phyloP scores from a whole-genome alignment of 2,888 invertebrate genomes.

The Hypselothyrea guttata region DNA sequence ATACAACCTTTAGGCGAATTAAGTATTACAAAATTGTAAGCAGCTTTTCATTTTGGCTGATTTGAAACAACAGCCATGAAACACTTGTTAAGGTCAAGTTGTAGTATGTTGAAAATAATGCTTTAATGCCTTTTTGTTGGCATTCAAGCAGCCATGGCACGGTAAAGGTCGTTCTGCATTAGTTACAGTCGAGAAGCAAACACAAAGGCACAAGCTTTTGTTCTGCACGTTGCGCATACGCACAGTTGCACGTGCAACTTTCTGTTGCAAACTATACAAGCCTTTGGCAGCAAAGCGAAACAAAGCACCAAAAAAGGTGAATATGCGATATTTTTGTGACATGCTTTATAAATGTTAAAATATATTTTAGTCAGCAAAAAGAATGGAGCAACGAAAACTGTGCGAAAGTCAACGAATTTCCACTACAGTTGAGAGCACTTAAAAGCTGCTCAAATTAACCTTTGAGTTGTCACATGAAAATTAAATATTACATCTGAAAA shows the following conservation, averaged over 20 bases:
- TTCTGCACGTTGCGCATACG: slow-evolving; percentile 58
- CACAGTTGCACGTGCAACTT: slow-evolving; percentile 52
- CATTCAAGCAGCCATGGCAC: slow-evolving; percentile 14
- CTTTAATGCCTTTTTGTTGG: slow-evolving; percentile 31
- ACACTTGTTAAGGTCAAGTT: background rate
- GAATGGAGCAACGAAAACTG: too few relatives aligned
- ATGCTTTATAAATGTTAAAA: background rate
- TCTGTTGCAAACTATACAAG: slow-evolving; percentile 1
- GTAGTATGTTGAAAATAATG: slow-evolving; percentile 10
- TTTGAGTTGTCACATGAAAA: too few relatives aligned
- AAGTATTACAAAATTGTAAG: slow-evolving; percentile 2
- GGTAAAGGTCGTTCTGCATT: slow-evolving; percentile 51
- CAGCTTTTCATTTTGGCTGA: background rate
- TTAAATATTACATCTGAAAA: too few relatives aligned
- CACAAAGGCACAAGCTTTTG: slow-evolving; percentile 50
- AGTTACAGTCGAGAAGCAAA: slow-evolving; percentile 57
- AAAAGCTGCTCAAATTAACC: too few relatives aligned
- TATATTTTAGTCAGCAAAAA: too few relatives aligned
- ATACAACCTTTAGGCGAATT: too few relatives aligned
- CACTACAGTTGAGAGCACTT: too few relatives aligned
- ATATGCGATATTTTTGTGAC: background rate
- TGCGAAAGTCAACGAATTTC: too few relatives aligned
- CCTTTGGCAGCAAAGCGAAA: slow-evolving; percentile 28
- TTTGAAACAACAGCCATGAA: background rate
- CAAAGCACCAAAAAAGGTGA: slow-evolving; percentile 7